These are phyloP conservation scores for Callopanchax toddi DNA, from an alignment of 2,113 vertebrate species.

Conservation along the genomic window DNA sequence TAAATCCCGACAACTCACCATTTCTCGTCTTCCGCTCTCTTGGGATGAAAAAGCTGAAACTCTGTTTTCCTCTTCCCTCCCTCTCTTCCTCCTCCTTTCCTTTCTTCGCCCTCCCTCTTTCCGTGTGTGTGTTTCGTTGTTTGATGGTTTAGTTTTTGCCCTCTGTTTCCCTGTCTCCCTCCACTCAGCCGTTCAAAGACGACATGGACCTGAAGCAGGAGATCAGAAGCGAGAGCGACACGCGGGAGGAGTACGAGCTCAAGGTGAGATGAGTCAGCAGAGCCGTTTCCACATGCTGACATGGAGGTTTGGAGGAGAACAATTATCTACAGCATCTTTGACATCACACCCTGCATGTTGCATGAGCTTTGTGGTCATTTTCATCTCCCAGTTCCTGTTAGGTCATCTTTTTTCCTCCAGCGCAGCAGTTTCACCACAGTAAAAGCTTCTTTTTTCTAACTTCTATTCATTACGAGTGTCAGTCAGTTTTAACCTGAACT, in stretches of 20 bases:
- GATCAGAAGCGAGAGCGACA: conserved; percentile 89
- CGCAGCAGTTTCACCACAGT: not conserved
- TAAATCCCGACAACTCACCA: conserved; percentile 23
- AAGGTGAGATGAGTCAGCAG: conserved; percentile 81
- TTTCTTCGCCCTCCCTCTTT: conserved; percentile 70
- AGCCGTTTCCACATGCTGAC: not conserved
- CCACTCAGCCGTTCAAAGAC: conserved; percentile 92
- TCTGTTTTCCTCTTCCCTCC: conserved; percentile 76
- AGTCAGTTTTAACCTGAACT: not conserved
- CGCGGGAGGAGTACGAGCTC: conserved; percentile 93
- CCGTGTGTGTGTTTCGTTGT: conserved; percentile 80
- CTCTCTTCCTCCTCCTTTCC: conserved; percentile 67
- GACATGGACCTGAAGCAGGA: conserved; percentile 96
- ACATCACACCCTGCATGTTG: conserved; percentile 26
- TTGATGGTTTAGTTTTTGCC: conserved; percentile 86
- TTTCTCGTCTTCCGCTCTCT: conserved; percentile 62
- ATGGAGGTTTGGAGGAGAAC: not conserved
- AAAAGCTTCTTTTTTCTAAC: conserved; percentile 5
- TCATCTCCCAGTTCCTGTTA: conserved; percentile 8
- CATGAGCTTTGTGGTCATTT: conserved; percentile 34
- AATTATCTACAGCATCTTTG: conserved; percentile 3
- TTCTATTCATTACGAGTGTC: not conserved
- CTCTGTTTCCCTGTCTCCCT: conserved; percentile 84
- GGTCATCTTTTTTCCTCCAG: conserved; percentile 8
- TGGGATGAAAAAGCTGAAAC: conserved; percentile 76